Evolutionary conservation across 1,140 invertebrate species (phyloP), one percentile per base, ranked within the genome.

Genomic region (Sitobion miscanthi): DNA sequence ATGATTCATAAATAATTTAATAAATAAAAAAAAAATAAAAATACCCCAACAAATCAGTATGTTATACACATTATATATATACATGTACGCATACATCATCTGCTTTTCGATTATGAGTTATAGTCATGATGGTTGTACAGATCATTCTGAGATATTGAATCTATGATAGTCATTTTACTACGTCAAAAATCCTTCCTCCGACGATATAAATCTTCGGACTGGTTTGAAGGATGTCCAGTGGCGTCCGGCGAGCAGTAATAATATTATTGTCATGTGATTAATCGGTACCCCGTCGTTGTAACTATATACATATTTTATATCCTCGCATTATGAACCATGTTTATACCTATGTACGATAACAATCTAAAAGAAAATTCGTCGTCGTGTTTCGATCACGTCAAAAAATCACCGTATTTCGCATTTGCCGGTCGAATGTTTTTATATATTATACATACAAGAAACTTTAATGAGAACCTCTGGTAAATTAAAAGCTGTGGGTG

Each of bases 181-280:
- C 42, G 17, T 86, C 25, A 57, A 89, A 90, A 90, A 90, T 45
- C 30, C 87, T 54, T 89, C 38, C 42, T 45, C 25, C 1, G 42
- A 30, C 82, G 82, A 45, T 92, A 85, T 92, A 85, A n/a, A 92
- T 92, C 91, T 92, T 1, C 47, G 20, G 35, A 57, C 82, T 69
- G 45, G 82, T 86, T 52, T 85, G 77, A 57, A 82, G 77, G 49
- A 83, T 52, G n/a, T 85, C 91, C 77, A 57, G 82, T 92, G 77
- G 47, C 62, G 77, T 49, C 42, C 69, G 42, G 7, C 25, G 35
- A 85, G 21, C 49, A 85, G 6, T 77, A 82, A 62, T 82, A 82
- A 47, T 82, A 91, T 35, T 86, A 54, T 93, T 86, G 91, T 93
- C 91, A 11, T 38, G 30, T 93, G 91, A 93, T 93, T 93, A 93